Base-by-base conservation (phyloP, 2,888 invertebrate genomes). In the Agrenia bidenticulata region DNA sequence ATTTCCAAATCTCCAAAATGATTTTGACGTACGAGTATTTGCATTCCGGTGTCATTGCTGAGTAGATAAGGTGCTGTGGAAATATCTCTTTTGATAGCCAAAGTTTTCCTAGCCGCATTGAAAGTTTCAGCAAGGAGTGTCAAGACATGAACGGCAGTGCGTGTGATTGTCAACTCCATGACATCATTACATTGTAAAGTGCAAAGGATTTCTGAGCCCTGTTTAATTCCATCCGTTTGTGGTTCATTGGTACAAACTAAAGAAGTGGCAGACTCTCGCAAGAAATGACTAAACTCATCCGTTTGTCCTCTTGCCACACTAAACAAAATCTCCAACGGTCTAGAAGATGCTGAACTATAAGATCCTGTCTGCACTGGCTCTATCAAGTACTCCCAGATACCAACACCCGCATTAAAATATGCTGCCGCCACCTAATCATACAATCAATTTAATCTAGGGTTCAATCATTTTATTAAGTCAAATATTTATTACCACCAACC, bases 311-410 rank as follows among this genome's bases (percentile, higher is more conserved):
- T 45, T 5, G 15, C 15, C n/a, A 59, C 49, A 83, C 89, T 89
- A 76, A 90, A 84, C 77, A 86, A 87, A 2, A 95, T 81, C 79
- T 92, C 90, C 94, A 95, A 96, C 0, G 94, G 91, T 19, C 85
- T 82, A 69, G 86, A 87, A 63, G 82, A 82, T 49, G 84, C 83
- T 72, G 85, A 85, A 41, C 81, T 80, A 70, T 81, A 80, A 11
- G 81, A 79, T 1, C 86, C 82, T 15, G 84, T 83, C 79, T 90
- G 90, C 5, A 94, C 88, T 0, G 94, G 92, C 79, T 98, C 97
- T 24, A 98, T 85, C 1, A 99, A 83, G 0, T 97, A 97, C 81
- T 99, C 99, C 99, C 99, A 99, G 42, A 93, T 84, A 9, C 85
- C 83, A 78, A 92, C 71, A 21, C 64, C 67, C 0, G 75, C 92